Base-by-base conservation (phyloP, 1,140 invertebrate species). In the Panulirus ornatus region DNA sequence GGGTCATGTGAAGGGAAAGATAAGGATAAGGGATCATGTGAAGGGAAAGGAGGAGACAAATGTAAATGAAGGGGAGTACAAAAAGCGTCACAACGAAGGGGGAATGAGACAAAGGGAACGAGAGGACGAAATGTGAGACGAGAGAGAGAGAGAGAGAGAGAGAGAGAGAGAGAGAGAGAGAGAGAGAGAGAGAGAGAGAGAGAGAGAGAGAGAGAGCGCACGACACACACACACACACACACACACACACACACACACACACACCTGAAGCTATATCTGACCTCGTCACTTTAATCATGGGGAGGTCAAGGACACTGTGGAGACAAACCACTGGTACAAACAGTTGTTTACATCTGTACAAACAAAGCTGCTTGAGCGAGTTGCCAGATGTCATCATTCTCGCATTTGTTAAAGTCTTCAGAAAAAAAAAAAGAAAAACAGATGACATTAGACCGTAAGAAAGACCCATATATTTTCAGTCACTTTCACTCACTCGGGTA, bases 151-250 rank as follows among this genome's bases (percentile, higher is more conserved):
- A 30, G 27, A 82, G 47, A 82, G 36, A 36, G 27, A 82, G 34
- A 82, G 38, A 40, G 38, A 42, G 38, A 76, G 38, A 40, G 38
- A 76, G 73, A 76, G 73, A 76, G 34, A 40, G 36, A 76, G 36
- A 76, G 34, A 76, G 36, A 76, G 73, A 76, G 73, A 76, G 36
- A 76, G 30, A 36, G 38, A 42, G 38, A 42, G 73, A 76, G 38
- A 40, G 38, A 76, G 36, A 40, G 30, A 40, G 73, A 76, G 38
- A 40, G 38, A 76, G 36, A 36, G 73, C 38, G 36, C 5, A 19
- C 5, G 73, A 76, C 9, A 76, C 34, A 38, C 36, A 76, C 14
- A 40, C 14, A 42, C 36, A 76, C 6, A 36, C 6, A 75, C 5
- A 75, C 5, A 70, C 6, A 47, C 5, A 47, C 44, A 47, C 5